Evolutionary conservation across 2,113 vertebrate species (phyloP).

Genomic region (Corythornis vintsioides): DNA sequence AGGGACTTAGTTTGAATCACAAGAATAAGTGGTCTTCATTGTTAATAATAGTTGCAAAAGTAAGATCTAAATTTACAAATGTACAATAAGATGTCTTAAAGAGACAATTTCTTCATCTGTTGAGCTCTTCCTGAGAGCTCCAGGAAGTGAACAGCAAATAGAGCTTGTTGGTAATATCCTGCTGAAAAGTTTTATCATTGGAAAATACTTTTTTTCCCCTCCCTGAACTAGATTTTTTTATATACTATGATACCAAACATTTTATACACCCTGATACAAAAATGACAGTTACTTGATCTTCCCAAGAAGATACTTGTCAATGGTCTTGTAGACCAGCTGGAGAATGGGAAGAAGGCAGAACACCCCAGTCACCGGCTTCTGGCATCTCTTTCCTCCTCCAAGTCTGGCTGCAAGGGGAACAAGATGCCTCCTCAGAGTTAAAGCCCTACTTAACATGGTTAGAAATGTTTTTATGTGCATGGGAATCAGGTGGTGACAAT

Average conservation of each 20-base stretch:
- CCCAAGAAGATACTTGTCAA: not conserved
- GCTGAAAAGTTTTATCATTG: not conserved
- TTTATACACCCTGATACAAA: not conserved
- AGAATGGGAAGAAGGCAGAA: not conserved
- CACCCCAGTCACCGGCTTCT: not conserved
- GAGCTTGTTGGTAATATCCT: not conserved
- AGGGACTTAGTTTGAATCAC: not conserved
- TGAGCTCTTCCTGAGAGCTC: not conserved
- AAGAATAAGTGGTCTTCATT: slow-evolving; percentile 4
- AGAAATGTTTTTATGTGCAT: not conserved
- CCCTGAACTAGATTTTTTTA: not conserved
- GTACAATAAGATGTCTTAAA: not conserved
- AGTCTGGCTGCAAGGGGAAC: not conserved
- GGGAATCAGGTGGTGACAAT: not conserved
- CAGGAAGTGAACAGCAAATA: not conserved
- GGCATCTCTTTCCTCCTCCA: not conserved
- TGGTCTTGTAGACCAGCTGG: not conserved
- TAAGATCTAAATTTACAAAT: not conserved
- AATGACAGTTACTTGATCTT: not conserved
- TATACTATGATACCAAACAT: not conserved
- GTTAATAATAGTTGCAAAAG: not conserved
- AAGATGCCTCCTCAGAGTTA: not conserved
- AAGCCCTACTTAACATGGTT: not conserved
- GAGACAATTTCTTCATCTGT: not conserved
- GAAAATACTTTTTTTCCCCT: not conserved